Conservation (phyloP, 2,113 vertebrate genomes). For the Caloenas nicobarica region DNA sequence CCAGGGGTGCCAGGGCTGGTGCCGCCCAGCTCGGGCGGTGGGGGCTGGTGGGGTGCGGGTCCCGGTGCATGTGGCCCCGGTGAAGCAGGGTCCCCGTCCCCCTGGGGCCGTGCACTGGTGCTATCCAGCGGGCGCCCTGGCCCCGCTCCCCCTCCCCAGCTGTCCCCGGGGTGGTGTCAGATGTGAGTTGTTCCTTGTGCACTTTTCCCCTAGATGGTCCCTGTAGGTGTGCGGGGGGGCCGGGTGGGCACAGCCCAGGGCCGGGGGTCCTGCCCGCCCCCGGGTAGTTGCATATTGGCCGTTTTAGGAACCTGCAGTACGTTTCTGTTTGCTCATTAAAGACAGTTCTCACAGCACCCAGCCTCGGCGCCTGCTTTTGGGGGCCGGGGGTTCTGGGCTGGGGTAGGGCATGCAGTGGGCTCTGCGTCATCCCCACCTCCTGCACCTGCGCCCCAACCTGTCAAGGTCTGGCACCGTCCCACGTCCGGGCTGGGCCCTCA, state of each 20-base stretch:
- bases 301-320: neutral
- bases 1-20: no score
- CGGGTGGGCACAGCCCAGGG: neutral
- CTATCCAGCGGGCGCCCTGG: neutral
- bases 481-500: no score
- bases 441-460: neutral
- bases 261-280: neutral
- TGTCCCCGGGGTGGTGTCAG: slow-evolving; percentile 10
- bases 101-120: neutral
- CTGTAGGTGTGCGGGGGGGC: neutral
- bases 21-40: no score
- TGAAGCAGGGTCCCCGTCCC: neutral
- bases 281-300: neutral
- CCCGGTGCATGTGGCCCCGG: neutral
- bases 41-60: neutral
- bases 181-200: neutral
- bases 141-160: neutral
- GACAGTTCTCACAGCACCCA: neutral
- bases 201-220: neutral
- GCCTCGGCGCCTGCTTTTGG: neutral
- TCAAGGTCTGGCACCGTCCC: neutral
- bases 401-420: neutral
- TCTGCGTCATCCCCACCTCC: neutral
- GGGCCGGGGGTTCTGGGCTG: neutral
- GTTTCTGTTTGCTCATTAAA: slow-evolving; percentile 51